These are phyloP conservation scores for Chondrilla cf. caribensis DNA, from an alignment of 37 sponge, comb jelly and placozoan species.

Conservation along the genomic window DNA sequence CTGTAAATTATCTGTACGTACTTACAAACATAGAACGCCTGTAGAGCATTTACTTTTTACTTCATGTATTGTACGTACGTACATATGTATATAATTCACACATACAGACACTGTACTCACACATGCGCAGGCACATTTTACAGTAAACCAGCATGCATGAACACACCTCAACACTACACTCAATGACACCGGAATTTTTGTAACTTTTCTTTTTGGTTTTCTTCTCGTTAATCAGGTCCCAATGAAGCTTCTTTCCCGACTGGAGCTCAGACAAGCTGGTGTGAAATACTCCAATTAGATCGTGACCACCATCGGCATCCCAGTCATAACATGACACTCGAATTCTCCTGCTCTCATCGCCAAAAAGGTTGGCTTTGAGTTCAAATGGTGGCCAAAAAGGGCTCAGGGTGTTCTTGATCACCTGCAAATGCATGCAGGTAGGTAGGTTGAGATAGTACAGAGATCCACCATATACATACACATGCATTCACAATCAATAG, in stretches of 20 bases:
- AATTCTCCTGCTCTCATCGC: slow-evolving; percentile 51
- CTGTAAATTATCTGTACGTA: too few relatives aligned
- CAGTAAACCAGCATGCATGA: too few relatives aligned
- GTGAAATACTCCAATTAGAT: slow-evolving; percentile 77
- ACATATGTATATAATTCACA: too few relatives aligned
- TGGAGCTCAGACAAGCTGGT: slow-evolving; percentile 61
- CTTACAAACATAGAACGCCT: too few relatives aligned
- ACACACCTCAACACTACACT: slow-evolving; percentile 40
- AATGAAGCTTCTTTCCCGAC: slow-evolving; percentile 39
- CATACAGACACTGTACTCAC: too few relatives aligned
- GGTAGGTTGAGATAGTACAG: too few relatives aligned
- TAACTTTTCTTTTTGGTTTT: slow-evolving; percentile 73
- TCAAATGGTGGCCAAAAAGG: slow-evolving; percentile 77
- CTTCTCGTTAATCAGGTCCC: slow-evolving; percentile 63
- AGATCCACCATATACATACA: too few relatives aligned
- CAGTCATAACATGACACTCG: slow-evolving; percentile 88
- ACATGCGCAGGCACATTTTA: too few relatives aligned
- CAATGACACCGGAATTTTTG: slow-evolving; percentile 76
- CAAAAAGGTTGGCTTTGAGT: slow-evolving; percentile 52
- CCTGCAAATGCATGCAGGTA: slow-evolving; percentile 12
- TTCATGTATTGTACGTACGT: too few relatives aligned
- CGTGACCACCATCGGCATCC: slow-evolving; percentile 79
- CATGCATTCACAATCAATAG: too few relatives aligned
- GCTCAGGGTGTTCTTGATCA: slow-evolving; percentile 88
- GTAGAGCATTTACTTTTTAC: too few relatives aligned